Conservation (phyloP, 2,797 vertebrate genomes). For the Alectoris magna region DNA sequence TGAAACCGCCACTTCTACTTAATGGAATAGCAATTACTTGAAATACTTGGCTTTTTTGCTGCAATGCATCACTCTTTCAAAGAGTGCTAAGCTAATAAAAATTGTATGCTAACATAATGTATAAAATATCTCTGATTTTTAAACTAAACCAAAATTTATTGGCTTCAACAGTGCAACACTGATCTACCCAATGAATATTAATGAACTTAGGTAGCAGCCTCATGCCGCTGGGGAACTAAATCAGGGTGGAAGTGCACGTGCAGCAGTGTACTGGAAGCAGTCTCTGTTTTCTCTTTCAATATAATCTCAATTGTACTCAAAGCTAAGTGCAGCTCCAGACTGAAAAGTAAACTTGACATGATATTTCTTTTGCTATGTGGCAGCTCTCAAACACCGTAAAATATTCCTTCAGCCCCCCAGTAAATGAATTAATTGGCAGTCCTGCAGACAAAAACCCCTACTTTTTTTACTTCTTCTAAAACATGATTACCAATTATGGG, state of each 20-base stretch:
- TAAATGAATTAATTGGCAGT: conserved; percentile 17
- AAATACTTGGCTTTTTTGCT: conserved; percentile 63
- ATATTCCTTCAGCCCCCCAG: neutral
- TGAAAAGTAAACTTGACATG: neutral
- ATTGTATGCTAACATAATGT: conserved; percentile 59
- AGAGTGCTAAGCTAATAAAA: conserved; percentile 65
- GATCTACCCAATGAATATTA: conserved; percentile 44
- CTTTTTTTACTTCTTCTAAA: conserved; percentile 14
- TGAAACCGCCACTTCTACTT: conserved; percentile 59
- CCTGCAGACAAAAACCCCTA: conserved; percentile 10
- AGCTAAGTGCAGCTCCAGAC: neutral
- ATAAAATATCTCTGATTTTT: conserved; percentile 67
- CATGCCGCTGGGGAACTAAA: neutral
- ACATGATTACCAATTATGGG: conserved; percentile 29
- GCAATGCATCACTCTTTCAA: conserved; percentile 55
- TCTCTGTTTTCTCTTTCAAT: neutral
- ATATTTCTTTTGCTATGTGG: neutral
- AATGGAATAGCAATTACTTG: conserved; percentile 68
- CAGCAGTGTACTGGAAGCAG: neutral
- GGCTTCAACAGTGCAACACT: neutral
- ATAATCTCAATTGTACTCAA: neutral
- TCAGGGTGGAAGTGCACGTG: neutral
- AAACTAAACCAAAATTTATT: conserved; percentile 59
- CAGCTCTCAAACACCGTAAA: neutral
- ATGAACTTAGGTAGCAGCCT: conserved; percentile 17